Conservation (phyloP, 1,140 invertebrate genomes). For the Drosophila bocki region DNA sequence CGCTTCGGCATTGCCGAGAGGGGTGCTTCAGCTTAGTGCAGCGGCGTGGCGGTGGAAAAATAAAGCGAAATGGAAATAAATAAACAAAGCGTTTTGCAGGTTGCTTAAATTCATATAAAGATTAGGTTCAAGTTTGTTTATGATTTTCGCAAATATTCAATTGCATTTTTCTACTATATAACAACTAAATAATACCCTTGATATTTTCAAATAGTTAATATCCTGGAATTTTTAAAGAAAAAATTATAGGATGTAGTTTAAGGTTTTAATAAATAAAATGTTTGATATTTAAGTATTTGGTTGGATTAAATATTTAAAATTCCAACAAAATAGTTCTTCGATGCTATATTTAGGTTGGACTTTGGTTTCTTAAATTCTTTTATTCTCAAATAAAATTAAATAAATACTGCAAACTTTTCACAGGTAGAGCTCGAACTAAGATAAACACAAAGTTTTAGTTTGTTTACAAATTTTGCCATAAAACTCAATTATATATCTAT, state of each 20-base stretch:
- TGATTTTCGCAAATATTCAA: constrained; percentile 21
- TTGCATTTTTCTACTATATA: neutral
- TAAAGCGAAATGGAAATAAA: constrained; percentile 48
- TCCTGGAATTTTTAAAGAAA: neutral
- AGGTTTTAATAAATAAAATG: no score
- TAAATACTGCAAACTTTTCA: neutral
- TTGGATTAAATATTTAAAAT: neutral
- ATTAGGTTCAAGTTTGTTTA: constrained; percentile 36
- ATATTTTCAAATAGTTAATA: neutral
- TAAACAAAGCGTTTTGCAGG: constrained; percentile 38
- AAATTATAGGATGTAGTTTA: neutral
- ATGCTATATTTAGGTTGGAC: neutral
- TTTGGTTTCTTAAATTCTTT: no score
- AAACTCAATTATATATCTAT: constrained; percentile 1
- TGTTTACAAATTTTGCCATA: neutral
- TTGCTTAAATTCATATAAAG: constrained; percentile 45
- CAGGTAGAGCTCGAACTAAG: neutral
- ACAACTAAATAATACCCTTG: neutral
- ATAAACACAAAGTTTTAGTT: neutral
- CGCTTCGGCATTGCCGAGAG: constrained; percentile 22
- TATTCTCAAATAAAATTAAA: neutral
- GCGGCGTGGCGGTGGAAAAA: constrained; percentile 27
- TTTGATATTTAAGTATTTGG: no score
- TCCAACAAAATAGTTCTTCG: neutral
- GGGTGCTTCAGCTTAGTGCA: constrained; percentile 32